A percentile compares a stretch with the other conserved stretches of the same genome.
Conservation (phyloP, 2,888 invertebrate species). For the Gasteruption jaculator region DNA sequence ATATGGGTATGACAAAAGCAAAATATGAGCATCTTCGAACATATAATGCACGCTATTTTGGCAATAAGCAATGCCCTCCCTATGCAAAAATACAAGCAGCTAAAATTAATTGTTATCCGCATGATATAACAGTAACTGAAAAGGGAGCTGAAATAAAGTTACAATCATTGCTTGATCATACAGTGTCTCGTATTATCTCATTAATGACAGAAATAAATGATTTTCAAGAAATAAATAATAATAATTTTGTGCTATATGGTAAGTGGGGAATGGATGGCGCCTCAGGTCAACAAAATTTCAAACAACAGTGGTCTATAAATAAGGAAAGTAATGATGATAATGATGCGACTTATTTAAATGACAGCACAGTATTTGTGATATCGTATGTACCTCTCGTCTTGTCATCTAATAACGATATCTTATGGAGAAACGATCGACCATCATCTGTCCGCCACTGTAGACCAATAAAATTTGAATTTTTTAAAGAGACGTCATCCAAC, state of each 20-base stretch:
- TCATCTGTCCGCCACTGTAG: conserved; percentile 12
- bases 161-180: conserved; percentile 28
- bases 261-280: conserved; percentile 12
- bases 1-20: conserved; percentile 5
- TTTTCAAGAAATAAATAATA: conserved; percentile 16
- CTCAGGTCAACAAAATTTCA: conserved; percentile 10
- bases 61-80: too few species aligned
- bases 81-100: too few species aligned
- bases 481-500: conserved; percentile 12
- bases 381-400: conserved; percentile 6
- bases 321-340: conserved; percentile 7
- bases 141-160: conserved; percentile 24
- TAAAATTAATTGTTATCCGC: conserved; percentile 28
- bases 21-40: conserved; percentile 6
- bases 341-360: conserved; percentile 1
- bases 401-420: conserved; percentile 5
- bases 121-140: conserved; percentile 24
- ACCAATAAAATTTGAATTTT: conserved; percentile 16
- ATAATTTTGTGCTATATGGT: conserved; percentile 2
- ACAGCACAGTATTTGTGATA: conserved; percentile 6
- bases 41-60: not conserved
- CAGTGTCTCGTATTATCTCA: too few species aligned
- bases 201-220: conserved; percentile 21
- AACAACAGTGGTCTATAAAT: conserved; percentile 13
- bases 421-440: conserved; percentile 13